phyloP scores from a whole-genome alignment of 2,888 invertebrate species.

The Limnephilus rhombicus region DNA sequence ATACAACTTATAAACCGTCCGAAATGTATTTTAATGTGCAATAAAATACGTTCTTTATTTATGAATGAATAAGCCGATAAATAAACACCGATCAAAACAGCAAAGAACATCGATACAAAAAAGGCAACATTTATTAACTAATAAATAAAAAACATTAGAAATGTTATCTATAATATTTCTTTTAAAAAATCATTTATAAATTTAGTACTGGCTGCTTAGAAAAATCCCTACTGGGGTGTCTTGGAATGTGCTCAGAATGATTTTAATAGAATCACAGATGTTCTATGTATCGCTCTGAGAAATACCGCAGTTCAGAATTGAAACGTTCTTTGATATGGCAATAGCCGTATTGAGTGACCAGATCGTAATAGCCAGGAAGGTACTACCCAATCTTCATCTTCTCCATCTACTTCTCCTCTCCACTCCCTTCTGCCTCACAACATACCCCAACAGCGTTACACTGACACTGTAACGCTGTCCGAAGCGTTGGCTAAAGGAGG shows the following conservation, averaged over 20 bases:
- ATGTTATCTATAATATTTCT: background rate
- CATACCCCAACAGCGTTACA: no score
- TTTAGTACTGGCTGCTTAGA: background rate
- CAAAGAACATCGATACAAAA: background rate
- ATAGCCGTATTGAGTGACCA: no score
- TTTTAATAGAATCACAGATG: no score
- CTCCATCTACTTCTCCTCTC: no score
- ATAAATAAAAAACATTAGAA: background rate
- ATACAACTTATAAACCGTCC: conserved; percentile 33
- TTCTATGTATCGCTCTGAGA: no score
- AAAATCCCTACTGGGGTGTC: background rate
- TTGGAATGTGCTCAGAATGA: background rate
- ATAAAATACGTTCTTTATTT: conserved; percentile 38
- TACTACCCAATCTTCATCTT: no score
- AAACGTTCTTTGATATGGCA: no score
- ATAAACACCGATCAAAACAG: background rate
- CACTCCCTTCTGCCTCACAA: no score
- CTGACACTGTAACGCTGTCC: no score
- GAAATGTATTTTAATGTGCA: conserved; percentile 30
- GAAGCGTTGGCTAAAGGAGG: no score
- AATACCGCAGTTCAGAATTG: no score
- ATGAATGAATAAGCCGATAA: conserved; percentile 20
- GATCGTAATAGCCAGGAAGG: no score
- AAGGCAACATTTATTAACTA: background rate
- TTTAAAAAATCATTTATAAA: background rate